Evolutionary conservation across 1,140 invertebrate genomes (phyloP).

Genomic region (Eufriesea mexicana): DNA sequence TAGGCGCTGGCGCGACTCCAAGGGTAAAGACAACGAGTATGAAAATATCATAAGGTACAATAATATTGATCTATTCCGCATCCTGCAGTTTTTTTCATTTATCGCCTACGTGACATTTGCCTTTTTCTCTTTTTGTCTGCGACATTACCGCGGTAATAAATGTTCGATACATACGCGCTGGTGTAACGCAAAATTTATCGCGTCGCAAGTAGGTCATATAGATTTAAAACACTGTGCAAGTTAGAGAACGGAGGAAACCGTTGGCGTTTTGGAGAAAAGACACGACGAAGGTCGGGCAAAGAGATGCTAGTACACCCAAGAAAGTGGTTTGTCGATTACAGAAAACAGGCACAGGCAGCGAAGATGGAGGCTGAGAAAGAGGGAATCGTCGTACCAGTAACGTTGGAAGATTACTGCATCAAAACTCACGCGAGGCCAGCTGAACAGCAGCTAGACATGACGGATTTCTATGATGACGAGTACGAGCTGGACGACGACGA

Average conservation of each 20-base stretch:
- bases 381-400: constrained; percentile 97
- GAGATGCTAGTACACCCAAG: background rate
- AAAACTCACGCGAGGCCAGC: constrained; percentile 93
- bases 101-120: background rate
- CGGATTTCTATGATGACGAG: constrained; percentile 96
- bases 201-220: background rate
- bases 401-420: constrained; percentile 98
- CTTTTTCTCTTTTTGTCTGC: background rate
- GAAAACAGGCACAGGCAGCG: constrained; percentile 97
- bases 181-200: no score
- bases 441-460: constrained; percentile 91
- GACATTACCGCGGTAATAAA: background rate
- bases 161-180: background rate
- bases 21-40: constrained; percentile 99
- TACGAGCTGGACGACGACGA: constrained; percentile 92
- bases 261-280: background rate
- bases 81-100: background rate
- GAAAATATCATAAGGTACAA: constrained; percentile 98
- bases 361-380: constrained; percentile 97
- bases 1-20: constrained; percentile 98
- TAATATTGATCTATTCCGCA: constrained; percentile 19
- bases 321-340: constrained; percentile 74
- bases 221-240: background rate
- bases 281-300: background rate
- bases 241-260: background rate